phyloP scores from a whole-genome alignment of 2,888 invertebrate species.

The Nymphalis urticae region DNA sequence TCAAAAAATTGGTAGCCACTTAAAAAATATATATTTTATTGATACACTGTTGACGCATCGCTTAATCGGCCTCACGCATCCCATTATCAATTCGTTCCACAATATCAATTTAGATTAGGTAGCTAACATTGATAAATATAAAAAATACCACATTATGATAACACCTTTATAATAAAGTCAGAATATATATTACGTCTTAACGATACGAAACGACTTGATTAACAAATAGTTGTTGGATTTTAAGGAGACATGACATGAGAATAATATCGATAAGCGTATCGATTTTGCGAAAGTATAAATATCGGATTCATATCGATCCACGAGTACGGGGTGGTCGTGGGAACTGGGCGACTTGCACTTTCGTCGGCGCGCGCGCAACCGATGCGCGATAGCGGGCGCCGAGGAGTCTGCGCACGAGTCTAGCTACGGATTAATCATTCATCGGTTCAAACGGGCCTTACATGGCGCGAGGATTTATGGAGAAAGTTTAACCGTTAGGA shows the following conservation, averaged over 20 bases:
- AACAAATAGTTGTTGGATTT: neutral
- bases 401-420: constrained; percentile 66
- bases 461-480: constrained; percentile 46
- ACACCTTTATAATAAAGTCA: no score
- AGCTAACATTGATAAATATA: no score
- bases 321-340: constrained; percentile 59
- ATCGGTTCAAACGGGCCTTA: constrained; percentile 41
- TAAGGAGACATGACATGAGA: neutral
- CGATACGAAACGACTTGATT: neutral
- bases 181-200: no score
- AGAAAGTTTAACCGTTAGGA: constrained; percentile 45
- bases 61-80: no score
- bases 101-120: no score
- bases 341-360: constrained; percentile 79
- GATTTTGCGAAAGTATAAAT: constrained; percentile 19
- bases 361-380: constrained; percentile 65
- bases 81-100: no score
- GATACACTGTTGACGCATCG: no score
- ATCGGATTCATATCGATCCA: constrained; percentile 28
- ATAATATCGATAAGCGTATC: constrained; percentile 24
- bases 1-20: no score
- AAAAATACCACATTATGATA: no score
- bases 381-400: constrained; percentile 67
- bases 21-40: no score
- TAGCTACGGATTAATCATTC: constrained; percentile 61